Percentiles rank a stretch among this genome's conserved stretches.
Conservation (phyloP, 2,888 invertebrate species). For the Agonopterix subpropinquella region DNA sequence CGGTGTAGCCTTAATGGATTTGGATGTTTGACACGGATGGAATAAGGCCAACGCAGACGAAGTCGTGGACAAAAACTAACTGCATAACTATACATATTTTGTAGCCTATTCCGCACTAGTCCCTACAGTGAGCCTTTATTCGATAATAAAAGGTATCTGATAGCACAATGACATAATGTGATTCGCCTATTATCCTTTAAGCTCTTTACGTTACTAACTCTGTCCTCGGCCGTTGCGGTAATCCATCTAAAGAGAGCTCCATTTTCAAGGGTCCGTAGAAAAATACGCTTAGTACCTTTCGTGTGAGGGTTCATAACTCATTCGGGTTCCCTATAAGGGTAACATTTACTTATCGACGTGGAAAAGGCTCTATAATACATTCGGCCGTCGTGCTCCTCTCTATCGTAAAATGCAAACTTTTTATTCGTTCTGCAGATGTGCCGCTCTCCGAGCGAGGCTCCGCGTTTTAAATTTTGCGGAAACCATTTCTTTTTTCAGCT, state of each 20-base stretch:
- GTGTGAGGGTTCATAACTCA: slow-evolving; percentile 53
- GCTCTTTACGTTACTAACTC: slow-evolving; percentile 35
- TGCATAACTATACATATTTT: too few relatives aligned
- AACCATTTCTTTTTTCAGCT: slow-evolving; percentile 15
- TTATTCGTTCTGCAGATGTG: slow-evolving; percentile 43
- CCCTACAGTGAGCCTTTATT: neutral
- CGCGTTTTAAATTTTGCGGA: slow-evolving; percentile 35
- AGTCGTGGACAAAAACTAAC: too few relatives aligned
- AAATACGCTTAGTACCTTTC: slow-evolving; percentile 45
- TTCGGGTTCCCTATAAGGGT: slow-evolving; percentile 42
- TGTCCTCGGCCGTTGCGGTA: slow-evolving; percentile 21
- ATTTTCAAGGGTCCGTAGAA: slow-evolving; percentile 14
- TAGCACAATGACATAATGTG: slow-evolving; percentile 23
- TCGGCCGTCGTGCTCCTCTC: slow-evolving; percentile 40
- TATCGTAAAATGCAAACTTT: slow-evolving; percentile 37
- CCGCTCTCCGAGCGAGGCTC: slow-evolving; percentile 24
- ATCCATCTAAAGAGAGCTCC: slow-evolving; percentile 27
- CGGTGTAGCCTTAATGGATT: too few relatives aligned
- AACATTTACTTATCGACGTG: slow-evolving; percentile 69
- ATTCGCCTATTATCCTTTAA: slow-evolving; percentile 37
- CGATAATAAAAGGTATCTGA: slow-evolving; percentile 6
- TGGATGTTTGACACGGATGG: too few relatives aligned
- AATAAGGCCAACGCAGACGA: too few relatives aligned
- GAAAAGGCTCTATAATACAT: slow-evolving; percentile 62
- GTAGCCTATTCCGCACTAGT: too few relatives aligned